Evolutionary conservation across 1,140 invertebrate species (phyloP).

Genomic region (Episyrphus balteatus): DNA sequence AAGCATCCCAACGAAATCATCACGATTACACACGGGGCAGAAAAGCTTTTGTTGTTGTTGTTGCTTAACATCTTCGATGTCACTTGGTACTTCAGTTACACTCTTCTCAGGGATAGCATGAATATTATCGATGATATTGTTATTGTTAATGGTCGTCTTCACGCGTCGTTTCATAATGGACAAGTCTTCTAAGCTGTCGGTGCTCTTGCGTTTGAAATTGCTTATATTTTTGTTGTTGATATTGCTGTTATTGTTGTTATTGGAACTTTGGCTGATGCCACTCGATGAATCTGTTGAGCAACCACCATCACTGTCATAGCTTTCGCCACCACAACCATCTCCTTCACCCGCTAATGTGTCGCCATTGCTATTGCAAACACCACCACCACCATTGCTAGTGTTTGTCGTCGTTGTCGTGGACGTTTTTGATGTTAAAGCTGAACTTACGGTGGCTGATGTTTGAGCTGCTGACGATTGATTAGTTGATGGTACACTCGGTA

Average conservation of each 20-base stretch:
- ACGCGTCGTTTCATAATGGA: constrained; percentile 12
- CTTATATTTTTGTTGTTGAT: constrained; percentile 1
- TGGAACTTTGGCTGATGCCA: constrained; percentile 16
- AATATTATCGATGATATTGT: constrained; percentile 2
- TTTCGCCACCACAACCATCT: constrained; percentile 16
- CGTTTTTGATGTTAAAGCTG: constrained; percentile 35
- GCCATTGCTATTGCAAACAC: constrained; percentile 12
- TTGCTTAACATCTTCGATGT: neutral
- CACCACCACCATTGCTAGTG: constrained; percentile 3
- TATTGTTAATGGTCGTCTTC: constrained; percentile 26
- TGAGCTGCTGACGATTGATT: constrained; percentile 40
- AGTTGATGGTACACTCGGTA: constrained; percentile 26
- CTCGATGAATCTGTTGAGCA: constrained; percentile 33
- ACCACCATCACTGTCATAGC: constrained; percentile 33
- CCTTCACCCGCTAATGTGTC: constrained; percentile 2
- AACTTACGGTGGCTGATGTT: constrained; percentile 35
- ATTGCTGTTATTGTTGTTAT: constrained; percentile 18
- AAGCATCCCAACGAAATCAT: constrained; percentile 47
- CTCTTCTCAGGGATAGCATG: neutral
- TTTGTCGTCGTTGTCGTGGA: constrained; percentile 33
- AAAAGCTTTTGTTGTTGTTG: constrained; percentile 16
- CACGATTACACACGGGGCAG: constrained; percentile 49
- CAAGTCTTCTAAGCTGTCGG: constrained; percentile 1
- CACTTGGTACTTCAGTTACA: neutral
- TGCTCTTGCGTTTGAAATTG: constrained; percentile 17